phyloP scores from a whole-genome alignment of 1,140 invertebrate species.

The Arctopsyche grandis region DNA sequence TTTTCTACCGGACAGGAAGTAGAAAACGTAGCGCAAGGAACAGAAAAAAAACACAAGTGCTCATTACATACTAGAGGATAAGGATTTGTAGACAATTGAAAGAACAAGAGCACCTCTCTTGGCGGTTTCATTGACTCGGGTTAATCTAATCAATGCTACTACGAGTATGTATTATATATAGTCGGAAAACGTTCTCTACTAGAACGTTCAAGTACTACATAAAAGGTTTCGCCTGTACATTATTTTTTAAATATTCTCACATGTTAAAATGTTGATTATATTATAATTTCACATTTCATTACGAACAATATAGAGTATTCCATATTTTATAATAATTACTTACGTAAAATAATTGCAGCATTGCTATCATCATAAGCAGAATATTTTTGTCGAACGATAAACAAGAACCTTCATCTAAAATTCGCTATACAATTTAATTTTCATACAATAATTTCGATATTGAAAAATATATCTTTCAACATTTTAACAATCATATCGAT shows the following conservation, averaged over 20 bases:
- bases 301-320: not conserved
- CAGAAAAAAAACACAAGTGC: slow-evolving; percentile 54
- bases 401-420: slow-evolving; percentile 7
- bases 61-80: slow-evolving; percentile 47
- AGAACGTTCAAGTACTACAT: slow-evolving; percentile 4
- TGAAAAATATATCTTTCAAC: not conserved
- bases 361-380: not conserved
- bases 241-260: not conserved
- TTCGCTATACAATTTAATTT: not conserved
- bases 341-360: not conserved
- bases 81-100: not conserved
- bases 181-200: not conserved
- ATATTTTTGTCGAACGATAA: not conserved
- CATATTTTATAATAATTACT: not conserved
- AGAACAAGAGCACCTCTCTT: not conserved
- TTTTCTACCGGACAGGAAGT: slow-evolving; percentile 73
- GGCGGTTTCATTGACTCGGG: not conserved
- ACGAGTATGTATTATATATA: not conserved
- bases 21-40: slow-evolving; percentile 44
- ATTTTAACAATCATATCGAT: slow-evolving; percentile 1
- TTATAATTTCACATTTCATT: not conserved
- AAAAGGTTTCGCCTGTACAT: not conserved
- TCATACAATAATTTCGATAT: not conserved
- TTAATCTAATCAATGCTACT: not conserved
- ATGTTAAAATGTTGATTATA: slow-evolving; percentile 31